Evolutionary conservation across 2,888 invertebrate genomes (phyloP), one percentile per base, ranked within the genome.

Genomic region (Eubasilissa splendida): DNA sequence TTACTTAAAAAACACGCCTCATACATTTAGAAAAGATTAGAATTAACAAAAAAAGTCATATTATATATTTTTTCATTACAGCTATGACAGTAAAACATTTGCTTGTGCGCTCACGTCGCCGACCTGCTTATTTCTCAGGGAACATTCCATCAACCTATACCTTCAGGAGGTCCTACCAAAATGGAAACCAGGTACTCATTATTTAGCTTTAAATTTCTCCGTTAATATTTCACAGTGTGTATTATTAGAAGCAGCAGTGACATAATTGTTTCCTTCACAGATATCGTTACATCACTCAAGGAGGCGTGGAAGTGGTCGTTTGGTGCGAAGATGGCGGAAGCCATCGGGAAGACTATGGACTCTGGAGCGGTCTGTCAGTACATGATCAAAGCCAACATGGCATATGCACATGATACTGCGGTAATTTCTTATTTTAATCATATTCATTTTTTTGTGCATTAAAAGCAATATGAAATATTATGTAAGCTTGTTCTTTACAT

Each of bases 261-360:
- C 8, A 59, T 14, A 31, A 5, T 10, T 84, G 84, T 84, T 31
- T 60, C 12, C n/a, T 79, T 63, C 22, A 42, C 52, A 88, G 88
- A 85, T n/a, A 53, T 73, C 0, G 87, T 92, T 85, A 91, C 92
- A 22, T 89, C 93, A 0, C 86, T 95, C 0, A 97, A 97, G 86
- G 96, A 96, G 86, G 93, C 94, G 0, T 96, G 96, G 92, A 96
- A 96, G 87, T 93, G 94, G 90, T 91, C 93, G 11, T 90, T 94
- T 76, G 93, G 94, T 76, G 89, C 91, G 0, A 87, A 88, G 77
- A 87, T 96, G 33, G 92, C 93, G 14, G 81, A 88, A 12, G 86
- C 87, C 70, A 87, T 94, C 0, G 87, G 88, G 12, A 93, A 92
- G 86, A 86, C 87, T 12, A 90, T 93, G 83, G 92, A 94, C 84